Evolutionary conservation across 2,797 vertebrate genomes (phyloP), one percentile per base, ranked within the genome.

Genomic region (Numenius phaeopus): DNA sequence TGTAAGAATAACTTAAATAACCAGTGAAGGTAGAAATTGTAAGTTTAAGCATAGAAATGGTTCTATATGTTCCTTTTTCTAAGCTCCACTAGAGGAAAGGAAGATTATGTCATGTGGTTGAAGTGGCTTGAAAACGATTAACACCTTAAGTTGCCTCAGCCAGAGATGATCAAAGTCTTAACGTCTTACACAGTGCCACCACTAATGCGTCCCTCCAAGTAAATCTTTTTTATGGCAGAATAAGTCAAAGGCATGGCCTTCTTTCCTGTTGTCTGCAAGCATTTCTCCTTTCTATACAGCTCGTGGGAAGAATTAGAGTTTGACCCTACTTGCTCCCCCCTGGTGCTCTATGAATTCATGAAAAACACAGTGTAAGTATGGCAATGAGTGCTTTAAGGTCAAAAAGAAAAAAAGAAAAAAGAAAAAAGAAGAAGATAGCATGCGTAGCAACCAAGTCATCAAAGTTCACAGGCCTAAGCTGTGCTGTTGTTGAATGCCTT

Each of bases 161-260:
- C 29, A 91, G 54, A 62, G 83, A 49, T 72, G 37, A 87, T 86
- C 80, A 75, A 69, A 87, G 71, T 92, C 80, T 88, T 91, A 86
- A 64, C 52, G 32, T 90, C 85, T 93, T 90, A 93, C 62, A 72
- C 76, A 73, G 57, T 81, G 18, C 83, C 37, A 64, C n/a, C 30
- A 26, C 65, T 88, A 71, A 83, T 83, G 27, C 70, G 40, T 90
- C n/a, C 32, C 80, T 83, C 86, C n/a, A 88, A 64, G 49, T 81
- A 78, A 83, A 89, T 59, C 57, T 94, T 0, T 92, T 85, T 67
- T 85, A 67, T 78, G 52, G 29, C 40, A 81, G 87, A 87, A 4
- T 67, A 76, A 89, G 76, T 87, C 47, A 73, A 64, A 90, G 67
- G 57, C 17, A 8, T 10, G 47, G 27, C 39, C 32, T 80, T 79